Conservation (phyloP, 2,888 invertebrate species). For the Sinotaia quadrata region DNA sequence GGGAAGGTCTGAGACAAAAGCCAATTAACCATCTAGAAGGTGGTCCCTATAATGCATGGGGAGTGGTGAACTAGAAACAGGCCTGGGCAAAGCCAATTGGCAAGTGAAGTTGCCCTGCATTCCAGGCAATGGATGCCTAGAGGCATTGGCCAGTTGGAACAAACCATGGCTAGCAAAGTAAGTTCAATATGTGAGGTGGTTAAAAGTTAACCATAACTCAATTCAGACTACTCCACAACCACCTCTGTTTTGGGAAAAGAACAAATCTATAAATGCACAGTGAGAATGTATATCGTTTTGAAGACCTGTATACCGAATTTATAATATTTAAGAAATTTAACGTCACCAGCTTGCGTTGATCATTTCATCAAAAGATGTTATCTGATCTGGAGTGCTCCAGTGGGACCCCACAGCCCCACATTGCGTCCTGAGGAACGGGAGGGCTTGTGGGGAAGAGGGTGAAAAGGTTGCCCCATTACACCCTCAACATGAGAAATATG, state of each 20-base stretch:
- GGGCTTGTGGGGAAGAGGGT: too few relatives aligned
- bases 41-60: slow-evolving; percentile 43
- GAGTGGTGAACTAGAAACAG: slow-evolving; percentile 57
- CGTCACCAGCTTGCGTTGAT: too few relatives aligned
- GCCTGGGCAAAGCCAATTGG: slow-evolving; percentile 23
- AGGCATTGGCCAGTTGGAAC: slow-evolving; percentile 49
- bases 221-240: slow-evolving; percentile 65
- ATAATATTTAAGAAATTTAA: too few relatives aligned
- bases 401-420: too few relatives aligned
- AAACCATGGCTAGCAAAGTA: slow-evolving; percentile 50
- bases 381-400: too few relatives aligned
- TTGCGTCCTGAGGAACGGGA: too few relatives aligned
- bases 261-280: too few relatives aligned
- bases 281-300: too few relatives aligned
- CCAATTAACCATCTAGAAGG: slow-evolving; percentile 51
- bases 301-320: too few relatives aligned
- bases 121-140: slow-evolving; percentile 41
- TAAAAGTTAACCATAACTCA: slow-evolving; percentile 50
- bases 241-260: slow-evolving; percentile 31
- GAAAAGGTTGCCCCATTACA: too few relatives aligned
- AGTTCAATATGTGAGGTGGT: slow-evolving; percentile 60
- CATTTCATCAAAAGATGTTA: too few relatives aligned
- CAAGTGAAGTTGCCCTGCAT: slow-evolving; percentile 16
- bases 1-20: slow-evolving; percentile 68
- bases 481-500: too few relatives aligned